Evolutionary conservation across 64 coral and sea anemone genomes (phyloP).

Genomic region (Astreopora myriophthalma): DNA sequence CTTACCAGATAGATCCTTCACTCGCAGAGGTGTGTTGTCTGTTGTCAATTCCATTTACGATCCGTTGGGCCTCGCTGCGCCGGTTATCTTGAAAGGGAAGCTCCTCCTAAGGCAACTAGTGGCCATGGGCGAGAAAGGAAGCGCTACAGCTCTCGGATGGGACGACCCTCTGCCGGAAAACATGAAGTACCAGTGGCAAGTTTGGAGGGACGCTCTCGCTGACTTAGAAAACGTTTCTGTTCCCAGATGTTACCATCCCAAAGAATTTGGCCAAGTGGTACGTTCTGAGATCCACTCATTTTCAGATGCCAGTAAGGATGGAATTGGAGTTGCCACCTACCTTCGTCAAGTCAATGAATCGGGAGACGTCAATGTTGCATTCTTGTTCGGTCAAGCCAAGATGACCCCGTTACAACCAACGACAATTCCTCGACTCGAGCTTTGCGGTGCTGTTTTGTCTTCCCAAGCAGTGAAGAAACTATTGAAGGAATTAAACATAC

Average conservation of each 20-base stretch:
- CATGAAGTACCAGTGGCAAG: neutral
- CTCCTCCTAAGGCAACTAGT: neutral
- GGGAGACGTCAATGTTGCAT: neutral
- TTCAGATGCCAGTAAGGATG: slow-evolving; percentile 56
- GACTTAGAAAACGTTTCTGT: slow-evolving; percentile 6
- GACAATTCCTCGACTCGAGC: neutral
- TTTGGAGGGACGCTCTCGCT: slow-evolving; percentile 16
- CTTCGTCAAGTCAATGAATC: slow-evolving; percentile 1
- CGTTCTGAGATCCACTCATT: slow-evolving; percentile 24
- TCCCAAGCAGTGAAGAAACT: neutral
- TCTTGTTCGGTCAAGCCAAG: slow-evolving; percentile 34
- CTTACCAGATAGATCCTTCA: slow-evolving; percentile 16
- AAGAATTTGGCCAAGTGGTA: neutral
- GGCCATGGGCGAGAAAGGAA: neutral
- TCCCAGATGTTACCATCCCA: slow-evolving; percentile 33
- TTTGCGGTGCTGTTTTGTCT: slow-evolving; percentile 12
- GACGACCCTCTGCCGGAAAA: slow-evolving; percentile 6
- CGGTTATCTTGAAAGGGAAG: neutral
- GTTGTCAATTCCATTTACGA: neutral
- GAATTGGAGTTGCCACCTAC: slow-evolving; percentile 16
- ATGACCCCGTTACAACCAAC: slow-evolving; percentile 9
- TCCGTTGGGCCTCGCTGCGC: neutral
- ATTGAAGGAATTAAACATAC: neutral
- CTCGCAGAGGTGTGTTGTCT: neutral
- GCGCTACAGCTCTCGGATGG: neutral